Base-by-base conservation (phyloP, 2,888 invertebrate species). In the Tetrapedia diversipes region DNA sequence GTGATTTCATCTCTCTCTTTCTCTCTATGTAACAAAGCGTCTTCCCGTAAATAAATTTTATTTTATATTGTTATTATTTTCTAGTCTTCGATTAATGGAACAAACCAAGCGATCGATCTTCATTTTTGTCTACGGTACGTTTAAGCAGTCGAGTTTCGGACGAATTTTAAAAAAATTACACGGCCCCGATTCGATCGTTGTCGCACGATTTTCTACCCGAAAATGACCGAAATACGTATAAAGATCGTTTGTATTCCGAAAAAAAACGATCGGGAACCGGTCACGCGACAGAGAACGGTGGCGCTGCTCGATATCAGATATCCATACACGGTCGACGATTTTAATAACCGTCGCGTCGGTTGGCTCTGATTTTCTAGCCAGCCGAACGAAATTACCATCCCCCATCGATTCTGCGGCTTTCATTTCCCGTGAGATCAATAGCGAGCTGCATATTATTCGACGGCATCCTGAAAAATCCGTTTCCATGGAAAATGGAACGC, bases 271-370 rank as follows among this genome's bases (percentile, higher is more conserved):
- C 32, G 32, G 32, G 22, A 7, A 14, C 19, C 2, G 22, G 14
- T 6, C 11, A 24, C 22, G 24, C 22, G 14, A 22, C 45, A 22
- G n/a, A 4, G 4, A 11, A 4, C 22, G 14, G 32, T 32, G n/a
- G 32, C 32, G 4, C 22, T 22, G 2, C 49, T 27, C 49, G 27
- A 27, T 16, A 16, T 16, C 14, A 2, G 47, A 34, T 65, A 70
- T 49, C 34, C 14, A 24, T 11, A 7, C 32, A 51, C 19, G 29
- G 49, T 47, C 37, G 43, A n/a, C 53, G 32, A 45, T 68, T 68
- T 68, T 68, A 68, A 68, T 61, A 68, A 51, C 8, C 51, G n/a
- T n/a, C n/a, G n/a, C 60, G 56, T 27, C 53, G 60, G 34, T 68
- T 68, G 53, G 19, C n/a, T 32, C 60, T 41, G 39, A 51, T 59